phyloP scores from a whole-genome alignment of 2,888 invertebrate genomes.

The Leptopilina myrica region DNA sequence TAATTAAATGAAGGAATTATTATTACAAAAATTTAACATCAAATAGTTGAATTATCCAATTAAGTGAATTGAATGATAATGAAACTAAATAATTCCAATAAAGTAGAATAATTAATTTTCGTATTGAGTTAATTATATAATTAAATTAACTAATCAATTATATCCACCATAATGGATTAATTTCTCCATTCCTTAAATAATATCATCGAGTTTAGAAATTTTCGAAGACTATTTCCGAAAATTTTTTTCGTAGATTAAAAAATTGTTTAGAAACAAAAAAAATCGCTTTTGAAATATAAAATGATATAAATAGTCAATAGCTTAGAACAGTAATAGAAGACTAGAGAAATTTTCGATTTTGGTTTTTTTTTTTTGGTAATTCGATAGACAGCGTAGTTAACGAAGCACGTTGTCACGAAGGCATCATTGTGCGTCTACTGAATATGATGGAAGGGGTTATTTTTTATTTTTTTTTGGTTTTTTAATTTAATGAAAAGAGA shows the following conservation, averaged over 20 bases:
- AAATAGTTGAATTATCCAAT: too few species aligned
- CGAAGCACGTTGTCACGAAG: conserved; percentile 62
- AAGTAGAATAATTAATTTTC: too few species aligned
- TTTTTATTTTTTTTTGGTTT: too few species aligned
- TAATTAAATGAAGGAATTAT: too few species aligned
- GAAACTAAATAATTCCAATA: too few species aligned
- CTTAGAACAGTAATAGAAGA: not conserved
- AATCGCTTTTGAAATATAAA: not conserved
- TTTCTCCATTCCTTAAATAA: too few species aligned
- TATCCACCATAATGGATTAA: not conserved
- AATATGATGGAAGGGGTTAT: conserved; percentile 43
- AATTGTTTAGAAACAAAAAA: not conserved
- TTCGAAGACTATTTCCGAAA: not conserved
- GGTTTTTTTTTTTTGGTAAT: not conserved
- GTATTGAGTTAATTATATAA: too few species aligned
- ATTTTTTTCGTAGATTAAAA: not conserved
- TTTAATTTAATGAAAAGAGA: too few species aligned
- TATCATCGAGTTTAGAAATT: too few species aligned
- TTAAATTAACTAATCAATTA: too few species aligned
- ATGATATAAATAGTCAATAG: not conserved
- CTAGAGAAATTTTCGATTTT: not conserved
- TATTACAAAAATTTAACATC: too few species aligned
- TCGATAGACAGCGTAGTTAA: conserved; percentile 40
- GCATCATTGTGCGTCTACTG: conserved; percentile 71
- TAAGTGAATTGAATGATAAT: too few species aligned